phyloP scores from a whole-genome alignment of 2,888 invertebrate species.

The Harpalus rubripes region DNA sequence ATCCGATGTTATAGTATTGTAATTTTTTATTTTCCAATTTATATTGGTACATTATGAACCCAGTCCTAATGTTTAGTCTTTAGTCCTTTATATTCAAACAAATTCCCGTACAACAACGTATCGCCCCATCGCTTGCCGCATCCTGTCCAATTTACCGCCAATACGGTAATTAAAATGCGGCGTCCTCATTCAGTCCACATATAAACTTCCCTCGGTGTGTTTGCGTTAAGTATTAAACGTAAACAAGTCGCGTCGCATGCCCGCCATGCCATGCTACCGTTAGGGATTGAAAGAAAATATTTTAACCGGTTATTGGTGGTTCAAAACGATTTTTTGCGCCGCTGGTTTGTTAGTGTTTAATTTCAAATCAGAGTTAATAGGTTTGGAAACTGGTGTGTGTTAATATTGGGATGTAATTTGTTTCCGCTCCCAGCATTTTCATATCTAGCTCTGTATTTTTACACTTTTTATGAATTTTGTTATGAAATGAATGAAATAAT shows the following conservation, averaged over 20 bases:
- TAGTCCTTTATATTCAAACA: not conserved
- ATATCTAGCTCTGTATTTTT: not conserved
- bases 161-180: conserved; percentile 39
- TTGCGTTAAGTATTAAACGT: conserved; percentile 59
- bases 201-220: conserved; percentile 30
- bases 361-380: conserved; percentile 38
- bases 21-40: not conserved
- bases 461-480: not conserved
- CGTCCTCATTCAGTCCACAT: conserved; percentile 21
- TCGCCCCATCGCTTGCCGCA: not conserved
- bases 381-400: conserved; percentile 13
- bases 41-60: not conserved
- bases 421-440: conserved; percentile 1
- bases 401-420: conserved; percentile 30
- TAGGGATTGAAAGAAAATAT: conserved; percentile 54
- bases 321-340: conserved; percentile 17
- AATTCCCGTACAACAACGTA: not conserved
- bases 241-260: conserved; percentile 41
- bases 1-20: no score
- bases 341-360: conserved; percentile 40
- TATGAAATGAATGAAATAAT: conserved; percentile 3
- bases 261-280: not conserved
- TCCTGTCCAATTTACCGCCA: not conserved
- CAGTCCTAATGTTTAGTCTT: not conserved
- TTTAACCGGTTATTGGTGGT: conserved; percentile 48